These are phyloP conservation scores for Selene dorsalis DNA, from an alignment of 2,797 vertebrate species.

Conservation along the genomic window DNA sequence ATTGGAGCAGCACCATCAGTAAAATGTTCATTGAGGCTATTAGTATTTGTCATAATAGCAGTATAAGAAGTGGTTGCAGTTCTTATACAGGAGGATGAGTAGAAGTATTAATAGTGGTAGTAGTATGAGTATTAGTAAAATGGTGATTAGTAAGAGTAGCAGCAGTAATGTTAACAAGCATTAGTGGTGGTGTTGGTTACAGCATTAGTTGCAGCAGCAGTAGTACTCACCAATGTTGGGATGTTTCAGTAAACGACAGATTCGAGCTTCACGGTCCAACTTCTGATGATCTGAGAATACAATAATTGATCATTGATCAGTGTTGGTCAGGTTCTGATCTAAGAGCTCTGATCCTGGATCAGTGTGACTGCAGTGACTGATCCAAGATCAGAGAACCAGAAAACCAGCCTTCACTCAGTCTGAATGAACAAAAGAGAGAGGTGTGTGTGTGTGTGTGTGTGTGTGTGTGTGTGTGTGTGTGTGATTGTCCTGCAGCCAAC, in stretches of 20 bases:
- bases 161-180: background rate
- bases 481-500: slow-evolving; percentile 14
- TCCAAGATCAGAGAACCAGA: background rate
- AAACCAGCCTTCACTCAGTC: too few relatives aligned
- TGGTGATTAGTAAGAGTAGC: too few relatives aligned
- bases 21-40: too few relatives aligned
- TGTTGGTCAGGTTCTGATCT: too few relatives aligned
- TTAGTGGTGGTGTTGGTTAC: too few relatives aligned
- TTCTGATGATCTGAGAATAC: slow-evolving; percentile 93
- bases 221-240: slow-evolving; percentile 93
- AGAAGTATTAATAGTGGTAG: too few relatives aligned
- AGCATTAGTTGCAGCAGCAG: background rate
- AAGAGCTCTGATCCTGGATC: background rate
- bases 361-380: slow-evolving; percentile 11
- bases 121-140: too few relatives aligned
- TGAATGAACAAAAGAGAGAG: background rate
- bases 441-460: too few relatives aligned
- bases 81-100: too few relatives aligned
- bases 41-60: too few relatives aligned
- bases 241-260: slow-evolving; percentile 96
- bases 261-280: slow-evolving; percentile 95
- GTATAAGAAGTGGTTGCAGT: too few relatives aligned
- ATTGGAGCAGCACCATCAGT: too few relatives aligned
- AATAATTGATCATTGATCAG: slow-evolving; percentile 2
- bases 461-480: background rate